Evolutionary conservation across 1,140 invertebrate species (phyloP).

Genomic region (Listronotus bonariensis): DNA sequence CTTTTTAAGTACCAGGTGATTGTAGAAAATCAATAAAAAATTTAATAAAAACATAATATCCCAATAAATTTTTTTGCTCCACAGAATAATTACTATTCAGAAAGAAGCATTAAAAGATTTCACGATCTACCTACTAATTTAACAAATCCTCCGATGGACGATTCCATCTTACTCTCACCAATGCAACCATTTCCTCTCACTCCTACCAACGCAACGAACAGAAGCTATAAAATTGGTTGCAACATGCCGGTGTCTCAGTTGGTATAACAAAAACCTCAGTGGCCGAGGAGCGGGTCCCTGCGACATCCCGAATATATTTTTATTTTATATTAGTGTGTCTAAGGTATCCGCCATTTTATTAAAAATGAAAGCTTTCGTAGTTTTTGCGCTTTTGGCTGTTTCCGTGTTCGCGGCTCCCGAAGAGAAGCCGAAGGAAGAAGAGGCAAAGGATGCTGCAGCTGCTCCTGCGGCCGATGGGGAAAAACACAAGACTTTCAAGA

Average conservation of each 20-base stretch:
- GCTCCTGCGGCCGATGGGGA: slow-evolving; percentile 52
- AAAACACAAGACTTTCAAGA: slow-evolving; percentile 70
- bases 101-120: no score
- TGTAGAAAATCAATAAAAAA: no score
- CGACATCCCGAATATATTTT: slow-evolving; percentile 7
- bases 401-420: slow-evolving; percentile 61
- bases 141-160: not conserved
- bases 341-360: not conserved
- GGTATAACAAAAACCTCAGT: slow-evolving; percentile 14
- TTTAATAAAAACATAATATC: no score
- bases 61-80: no score
- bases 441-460: slow-evolving; percentile 40
- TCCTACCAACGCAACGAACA: slow-evolving; percentile 6
- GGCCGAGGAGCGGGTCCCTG: slow-evolving; percentile 13
- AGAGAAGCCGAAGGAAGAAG: slow-evolving; percentile 53
- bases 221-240: slow-evolving; percentile 18
- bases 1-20: no score
- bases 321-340: slow-evolving; percentile 5
- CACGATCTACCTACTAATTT: no score
- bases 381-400: slow-evolving; percentile 26
- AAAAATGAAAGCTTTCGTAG: slow-evolving; percentile 38
- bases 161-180: slow-evolving; percentile 11
- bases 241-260: slow-evolving; percentile 13
- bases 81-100: no score
- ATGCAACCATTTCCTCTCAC: slow-evolving; percentile 5